Evolutionary conservation across 1,140 invertebrate genomes (phyloP).

Genomic region (Dendrolimus kikuchii): DNA sequence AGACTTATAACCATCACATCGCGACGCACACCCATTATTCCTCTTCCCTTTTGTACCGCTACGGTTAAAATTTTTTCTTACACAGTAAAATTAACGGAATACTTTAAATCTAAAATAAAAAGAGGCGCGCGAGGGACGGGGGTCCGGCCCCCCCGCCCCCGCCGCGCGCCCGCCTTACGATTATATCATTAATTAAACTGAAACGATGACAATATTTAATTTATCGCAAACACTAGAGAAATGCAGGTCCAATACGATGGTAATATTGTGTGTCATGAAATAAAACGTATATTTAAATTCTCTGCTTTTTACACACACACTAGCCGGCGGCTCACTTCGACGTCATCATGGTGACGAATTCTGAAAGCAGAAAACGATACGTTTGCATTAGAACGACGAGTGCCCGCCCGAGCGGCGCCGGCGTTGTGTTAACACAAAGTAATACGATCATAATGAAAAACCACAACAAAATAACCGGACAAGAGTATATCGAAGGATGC

Average conservation of each 20-base stretch:
- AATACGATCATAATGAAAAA: conserved; percentile 7
- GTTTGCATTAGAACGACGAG: conserved; percentile 21
- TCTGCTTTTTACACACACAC: conserved; percentile 72
- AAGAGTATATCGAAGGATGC: conserved; percentile 40
- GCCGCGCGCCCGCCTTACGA: conserved; percentile 23
- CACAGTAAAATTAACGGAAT: conserved; percentile 70
- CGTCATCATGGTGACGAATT: conserved; percentile 99
- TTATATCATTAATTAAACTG: conserved; percentile 51
- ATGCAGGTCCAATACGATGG: conserved; percentile 74
- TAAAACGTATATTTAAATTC: conserved; percentile 73
- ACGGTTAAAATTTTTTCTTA: conserved; percentile 61
- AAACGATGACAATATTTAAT: conserved; percentile 70
- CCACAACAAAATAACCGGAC: conserved; percentile 44
- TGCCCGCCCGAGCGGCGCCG: conserved; percentile 4
- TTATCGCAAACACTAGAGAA: conserved; percentile 74
- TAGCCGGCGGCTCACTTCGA: conserved; percentile 87
- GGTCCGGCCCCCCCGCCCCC: conserved; percentile 13
- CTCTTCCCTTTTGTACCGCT: conserved; percentile 56
- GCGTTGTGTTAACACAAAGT: conserved; percentile 32
- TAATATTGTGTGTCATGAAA: conserved; percentile 74
- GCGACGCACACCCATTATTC: conserved; percentile 44
- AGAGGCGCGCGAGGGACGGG: conserved; percentile 31
- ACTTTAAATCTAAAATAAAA: conserved; percentile 65
- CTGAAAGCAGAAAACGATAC: conserved; percentile 78
- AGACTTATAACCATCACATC: conserved; percentile 36